Conservation (phyloP, 2,113 vertebrate genomes). For the Pygoscelis antarcticus region DNA sequence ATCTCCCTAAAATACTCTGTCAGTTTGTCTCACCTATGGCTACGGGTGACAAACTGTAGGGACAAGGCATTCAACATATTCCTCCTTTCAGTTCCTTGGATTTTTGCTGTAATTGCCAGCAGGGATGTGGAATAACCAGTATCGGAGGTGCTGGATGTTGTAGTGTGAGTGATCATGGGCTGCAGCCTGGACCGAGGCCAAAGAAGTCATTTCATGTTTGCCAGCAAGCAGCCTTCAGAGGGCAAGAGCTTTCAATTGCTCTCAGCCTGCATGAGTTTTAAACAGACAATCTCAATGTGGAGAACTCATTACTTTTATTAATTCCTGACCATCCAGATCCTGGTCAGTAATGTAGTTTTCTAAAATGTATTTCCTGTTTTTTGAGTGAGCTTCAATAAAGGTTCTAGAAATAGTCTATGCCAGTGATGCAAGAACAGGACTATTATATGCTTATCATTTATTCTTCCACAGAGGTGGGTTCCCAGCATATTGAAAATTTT, state of each 20-base stretch:
- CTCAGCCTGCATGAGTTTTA: slow-evolving; percentile 6
- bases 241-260: not conserved
- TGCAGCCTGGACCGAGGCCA: slow-evolving; percentile 10
- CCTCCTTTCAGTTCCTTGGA: not conserved
- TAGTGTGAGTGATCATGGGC: not conserved
- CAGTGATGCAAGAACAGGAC: not conserved
- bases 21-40: not conserved
- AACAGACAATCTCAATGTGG: not conserved
- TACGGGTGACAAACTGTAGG: not conserved
- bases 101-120: not conserved
- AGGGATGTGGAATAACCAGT: not conserved
- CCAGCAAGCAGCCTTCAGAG: not conserved
- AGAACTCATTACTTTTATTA: slow-evolving; percentile 13
- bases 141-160: not conserved
- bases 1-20: not conserved
- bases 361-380: slow-evolving; percentile 12
- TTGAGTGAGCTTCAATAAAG: not conserved
- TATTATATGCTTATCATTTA: not conserved
- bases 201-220: not conserved
- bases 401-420: not conserved
- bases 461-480: not conserved
- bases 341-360: not conserved
- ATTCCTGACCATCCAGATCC: not conserved
- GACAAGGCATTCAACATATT: not conserved
- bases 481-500: not conserved